Base-by-base conservation (phyloP, 2,888 invertebrate species). In the Lordiphosa fenestrarum region DNA sequence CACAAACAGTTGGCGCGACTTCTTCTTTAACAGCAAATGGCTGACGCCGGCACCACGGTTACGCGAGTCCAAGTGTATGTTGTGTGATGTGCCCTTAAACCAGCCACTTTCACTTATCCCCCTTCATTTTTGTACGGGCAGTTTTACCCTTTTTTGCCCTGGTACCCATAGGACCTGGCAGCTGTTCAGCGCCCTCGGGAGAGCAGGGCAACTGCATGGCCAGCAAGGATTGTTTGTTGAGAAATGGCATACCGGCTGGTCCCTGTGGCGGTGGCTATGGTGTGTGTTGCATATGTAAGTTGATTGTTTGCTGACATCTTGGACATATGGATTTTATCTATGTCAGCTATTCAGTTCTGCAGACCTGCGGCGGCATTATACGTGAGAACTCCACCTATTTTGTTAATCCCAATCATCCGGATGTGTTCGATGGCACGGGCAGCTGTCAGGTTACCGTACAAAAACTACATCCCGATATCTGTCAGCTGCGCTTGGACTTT, bases 351-450 rank as follows among this genome's bases (percentile, higher is more conserved):
- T 35, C 25, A 96, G 96, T 95, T 87, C 92, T 95, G 86, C 93
- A 93, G 39, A 93, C 94, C 2, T 97, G 96, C 72, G 96, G 95
- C 0, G 94, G 94, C 49, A 92, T 93, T 0, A 93, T 94, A 0
- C 91, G 92, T 0, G 94, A 95, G 84, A 97, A 97, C 86, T 94
- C 94, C 1, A 96, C 96, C 0, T 95, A 96, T 84, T 97, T 97
- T 87, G 95, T 96, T 1, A 96, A 96, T 88, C 91, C 92, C 2
- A 95, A 94, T 62, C 95, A 95, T 89, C 96, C 96, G 0, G 91
- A 91, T 67, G 77, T 87, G 0, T 95, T 92, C 81, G 95, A 96
- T 71, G 94, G 93, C 0, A 94, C 94, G 0, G 94, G 95, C 0
- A 96, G 96, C 19, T 97, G 96, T 77, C 96, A 96, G 86, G 91